phyloP scores from a whole-genome alignment of 2,888 invertebrate species.

The Hypolimnas misippus region DNA sequence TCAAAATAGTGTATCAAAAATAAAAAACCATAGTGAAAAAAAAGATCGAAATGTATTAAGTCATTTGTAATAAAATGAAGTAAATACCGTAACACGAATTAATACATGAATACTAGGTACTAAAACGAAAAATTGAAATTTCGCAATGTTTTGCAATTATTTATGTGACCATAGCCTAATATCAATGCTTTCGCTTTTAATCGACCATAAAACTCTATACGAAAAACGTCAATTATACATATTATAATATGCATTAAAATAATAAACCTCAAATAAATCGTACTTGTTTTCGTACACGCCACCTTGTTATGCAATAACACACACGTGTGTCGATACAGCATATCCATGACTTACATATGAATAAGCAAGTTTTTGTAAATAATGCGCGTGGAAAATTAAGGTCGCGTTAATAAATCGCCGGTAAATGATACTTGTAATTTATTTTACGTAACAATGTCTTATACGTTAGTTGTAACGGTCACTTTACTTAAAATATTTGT shows the following conservation, averaged over 20 bases:
- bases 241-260: not conserved
- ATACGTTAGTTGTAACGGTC: not conserved
- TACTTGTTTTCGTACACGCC: constrained; percentile 30
- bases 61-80: no score
- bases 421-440: constrained; percentile 24
- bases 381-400: constrained; percentile 41
- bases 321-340: constrained; percentile 40
- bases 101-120: no score
- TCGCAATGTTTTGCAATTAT: no score
- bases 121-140: no score
- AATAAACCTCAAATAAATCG: constrained; percentile 4
- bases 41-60: no score
- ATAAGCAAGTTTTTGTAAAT: constrained; percentile 43
- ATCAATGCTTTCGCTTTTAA: not conserved
- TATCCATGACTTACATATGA: constrained; percentile 44
- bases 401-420: constrained; percentile 31
- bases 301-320: constrained; percentile 41
- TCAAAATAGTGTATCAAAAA: no score
- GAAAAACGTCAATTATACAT: not conserved
- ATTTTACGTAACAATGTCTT: constrained; percentile 14
- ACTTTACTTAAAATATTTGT: not conserved
- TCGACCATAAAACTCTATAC: not conserved
- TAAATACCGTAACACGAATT: no score
- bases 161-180: no score
- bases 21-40: no score